phyloP scores from a whole-genome alignment of 2,797 vertebrate genomes.

The Phoeniculus purpureus region DNA sequence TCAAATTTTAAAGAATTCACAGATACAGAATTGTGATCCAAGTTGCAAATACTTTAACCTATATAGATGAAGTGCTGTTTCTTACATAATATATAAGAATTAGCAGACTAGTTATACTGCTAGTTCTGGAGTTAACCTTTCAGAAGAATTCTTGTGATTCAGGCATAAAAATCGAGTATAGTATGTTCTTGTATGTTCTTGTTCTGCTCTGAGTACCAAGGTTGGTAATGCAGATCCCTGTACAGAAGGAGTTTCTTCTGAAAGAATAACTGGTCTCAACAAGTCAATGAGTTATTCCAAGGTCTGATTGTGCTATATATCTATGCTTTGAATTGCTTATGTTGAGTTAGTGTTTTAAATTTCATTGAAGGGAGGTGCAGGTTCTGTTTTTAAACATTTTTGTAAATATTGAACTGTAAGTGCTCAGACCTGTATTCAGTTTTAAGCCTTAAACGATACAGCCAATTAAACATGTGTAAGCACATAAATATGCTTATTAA shows the following conservation, averaged over 20 bases:
- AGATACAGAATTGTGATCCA: background rate
- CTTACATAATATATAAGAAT: background rate
- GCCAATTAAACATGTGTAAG: background rate
- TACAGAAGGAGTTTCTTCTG: conserved; percentile 31
- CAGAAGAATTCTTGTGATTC: background rate
- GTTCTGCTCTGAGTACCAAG: background rate
- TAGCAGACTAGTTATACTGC: background rate
- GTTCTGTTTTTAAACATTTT: background rate
- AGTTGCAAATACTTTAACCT: background rate
- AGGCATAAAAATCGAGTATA: background rate
- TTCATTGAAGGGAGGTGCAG: background rate
- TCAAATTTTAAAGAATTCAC: background rate
- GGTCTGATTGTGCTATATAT: background rate
- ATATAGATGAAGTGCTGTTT: background rate
- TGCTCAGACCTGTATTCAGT: background rate
- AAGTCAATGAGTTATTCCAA: background rate
- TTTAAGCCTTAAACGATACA: background rate
- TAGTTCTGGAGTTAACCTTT: background rate
- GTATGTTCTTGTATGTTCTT: background rate
- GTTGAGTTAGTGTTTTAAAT: background rate
- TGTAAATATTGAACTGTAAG: background rate
- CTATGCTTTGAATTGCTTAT: background rate
- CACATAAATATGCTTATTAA: background rate
- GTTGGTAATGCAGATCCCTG: background rate
- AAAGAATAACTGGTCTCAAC: background rate